These are phyloP conservation scores for Aldrovandia affinis DNA, from an alignment of 2,797 vertebrate genomes.

Conservation along the genomic window DNA sequence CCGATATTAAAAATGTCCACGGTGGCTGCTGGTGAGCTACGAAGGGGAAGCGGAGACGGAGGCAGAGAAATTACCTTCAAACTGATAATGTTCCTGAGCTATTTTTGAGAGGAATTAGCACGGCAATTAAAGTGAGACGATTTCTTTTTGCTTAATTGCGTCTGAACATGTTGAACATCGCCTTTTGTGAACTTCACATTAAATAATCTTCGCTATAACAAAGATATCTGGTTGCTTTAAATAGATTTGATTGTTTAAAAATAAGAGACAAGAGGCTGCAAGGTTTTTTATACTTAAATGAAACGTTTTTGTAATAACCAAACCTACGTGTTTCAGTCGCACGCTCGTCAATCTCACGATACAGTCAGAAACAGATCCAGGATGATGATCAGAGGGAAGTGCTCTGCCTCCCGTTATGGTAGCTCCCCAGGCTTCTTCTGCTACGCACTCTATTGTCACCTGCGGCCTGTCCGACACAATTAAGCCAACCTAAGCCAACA, in stretches of 20 bases:
- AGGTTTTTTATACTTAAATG: not conserved
- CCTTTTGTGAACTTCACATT: not conserved
- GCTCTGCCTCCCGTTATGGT: not conserved
- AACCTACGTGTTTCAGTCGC: not conserved
- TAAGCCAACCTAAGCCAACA: not conserved
- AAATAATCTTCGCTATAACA: not conserved
- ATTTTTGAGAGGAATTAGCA: not conserved
- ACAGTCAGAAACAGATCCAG: not conserved
- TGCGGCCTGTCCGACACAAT: not conserved
- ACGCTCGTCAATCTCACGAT: not conserved
- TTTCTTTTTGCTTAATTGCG: not conserved
- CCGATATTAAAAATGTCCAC: slow-evolving; percentile 38
- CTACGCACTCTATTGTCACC: slow-evolving; percentile 39
- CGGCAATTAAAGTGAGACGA: not conserved
- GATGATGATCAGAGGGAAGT: not conserved
- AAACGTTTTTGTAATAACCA: not conserved
- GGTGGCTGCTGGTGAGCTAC: not conserved
- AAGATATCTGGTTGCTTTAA: not conserved
- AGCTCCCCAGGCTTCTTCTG: not conserved
- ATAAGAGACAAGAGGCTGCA: not conserved
- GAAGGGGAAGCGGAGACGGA: not conserved
- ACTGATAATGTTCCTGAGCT: not conserved
- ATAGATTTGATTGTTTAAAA: not conserved
- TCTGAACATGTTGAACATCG: not conserved
- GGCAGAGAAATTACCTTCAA: slow-evolving; percentile 5